Conservation (phyloP, 1,140 invertebrate genomes). For the Heliconius congener region DNA sequence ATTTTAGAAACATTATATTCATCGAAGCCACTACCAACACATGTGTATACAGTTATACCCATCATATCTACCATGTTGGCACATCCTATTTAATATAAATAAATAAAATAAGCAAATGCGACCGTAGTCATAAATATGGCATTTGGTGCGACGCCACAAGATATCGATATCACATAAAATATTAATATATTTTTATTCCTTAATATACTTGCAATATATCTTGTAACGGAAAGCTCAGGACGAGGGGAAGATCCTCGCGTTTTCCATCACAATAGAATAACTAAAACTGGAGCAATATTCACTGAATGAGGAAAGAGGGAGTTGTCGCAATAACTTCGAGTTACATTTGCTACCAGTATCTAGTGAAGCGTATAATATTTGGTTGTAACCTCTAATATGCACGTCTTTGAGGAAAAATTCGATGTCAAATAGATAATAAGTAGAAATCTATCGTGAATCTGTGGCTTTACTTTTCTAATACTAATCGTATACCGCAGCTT, state of each 20-base stretch:
- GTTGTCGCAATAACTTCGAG: not conserved
- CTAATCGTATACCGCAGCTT: no score
- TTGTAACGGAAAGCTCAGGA: slow-evolving; percentile 1
- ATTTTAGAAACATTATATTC: no score
- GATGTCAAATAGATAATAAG: not conserved
- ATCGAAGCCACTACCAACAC: no score
- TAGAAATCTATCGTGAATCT: not conserved
- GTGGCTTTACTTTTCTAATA: no score
- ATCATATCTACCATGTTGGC: no score
- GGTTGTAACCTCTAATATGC: not conserved
- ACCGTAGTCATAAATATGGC: no score
- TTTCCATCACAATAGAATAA: slow-evolving; percentile 1
- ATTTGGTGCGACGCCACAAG: no score
- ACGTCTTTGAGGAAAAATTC: not conserved
- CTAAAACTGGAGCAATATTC: slow-evolving; percentile 5
- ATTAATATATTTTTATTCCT: slow-evolving; percentile 8
- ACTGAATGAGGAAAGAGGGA: not conserved
- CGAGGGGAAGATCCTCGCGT: not conserved
- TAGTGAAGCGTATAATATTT: not conserved
- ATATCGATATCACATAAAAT: not conserved
- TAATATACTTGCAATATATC: slow-evolving; percentile 12
- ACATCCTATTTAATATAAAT: no score
- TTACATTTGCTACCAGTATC: not conserved
- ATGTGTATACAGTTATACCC: no score
- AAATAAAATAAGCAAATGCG: not conserved